A percentile compares a stretch with the other conserved stretches of the same genome.
Evolutionary conservation across 2,797 vertebrate genomes (phyloP).

Genomic region (Otolemur crassicaudatus): DNA sequence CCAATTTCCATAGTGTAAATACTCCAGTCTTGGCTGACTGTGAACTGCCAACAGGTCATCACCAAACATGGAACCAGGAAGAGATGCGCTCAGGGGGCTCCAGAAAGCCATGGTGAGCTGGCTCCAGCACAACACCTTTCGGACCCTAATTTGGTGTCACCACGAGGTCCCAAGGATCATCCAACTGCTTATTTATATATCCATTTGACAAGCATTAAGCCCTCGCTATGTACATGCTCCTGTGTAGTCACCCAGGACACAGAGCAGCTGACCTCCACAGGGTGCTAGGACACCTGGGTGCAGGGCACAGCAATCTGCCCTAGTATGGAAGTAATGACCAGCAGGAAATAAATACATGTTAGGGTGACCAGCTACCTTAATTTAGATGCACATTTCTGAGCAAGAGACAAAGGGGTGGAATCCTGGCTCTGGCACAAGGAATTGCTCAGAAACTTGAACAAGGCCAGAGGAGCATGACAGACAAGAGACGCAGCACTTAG

Average conservation of each 20-base stretch:
- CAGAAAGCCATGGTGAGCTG: background rate
- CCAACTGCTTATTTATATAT: background rate
- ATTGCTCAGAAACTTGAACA: background rate
- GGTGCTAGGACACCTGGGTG: background rate
- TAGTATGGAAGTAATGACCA: background rate
- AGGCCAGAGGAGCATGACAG: fast-evolving
- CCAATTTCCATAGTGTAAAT: background rate
- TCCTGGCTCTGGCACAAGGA: fast-evolving
- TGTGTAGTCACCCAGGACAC: background rate
- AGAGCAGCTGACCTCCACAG: fast-evolving
- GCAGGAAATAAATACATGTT: fast-evolving
- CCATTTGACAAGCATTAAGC: fast-evolving
- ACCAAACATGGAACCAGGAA: fast-evolving
- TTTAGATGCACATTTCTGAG: background rate
- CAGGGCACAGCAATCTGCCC: too few relatives aligned
- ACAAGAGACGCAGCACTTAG: background rate
- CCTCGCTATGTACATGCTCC: fast-evolving
- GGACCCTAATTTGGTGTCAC: too few relatives aligned
- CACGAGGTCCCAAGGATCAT: background rate
- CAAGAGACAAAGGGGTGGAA: background rate
- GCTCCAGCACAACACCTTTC: fast-evolving
- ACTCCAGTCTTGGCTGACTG: fast-evolving
- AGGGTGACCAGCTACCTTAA: background rate
- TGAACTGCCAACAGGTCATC: background rate
- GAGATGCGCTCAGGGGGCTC: background rate